Evolutionary conservation across 2,113 vertebrate genomes (phyloP).

Genomic region (Stictonetta naevosa): DNA sequence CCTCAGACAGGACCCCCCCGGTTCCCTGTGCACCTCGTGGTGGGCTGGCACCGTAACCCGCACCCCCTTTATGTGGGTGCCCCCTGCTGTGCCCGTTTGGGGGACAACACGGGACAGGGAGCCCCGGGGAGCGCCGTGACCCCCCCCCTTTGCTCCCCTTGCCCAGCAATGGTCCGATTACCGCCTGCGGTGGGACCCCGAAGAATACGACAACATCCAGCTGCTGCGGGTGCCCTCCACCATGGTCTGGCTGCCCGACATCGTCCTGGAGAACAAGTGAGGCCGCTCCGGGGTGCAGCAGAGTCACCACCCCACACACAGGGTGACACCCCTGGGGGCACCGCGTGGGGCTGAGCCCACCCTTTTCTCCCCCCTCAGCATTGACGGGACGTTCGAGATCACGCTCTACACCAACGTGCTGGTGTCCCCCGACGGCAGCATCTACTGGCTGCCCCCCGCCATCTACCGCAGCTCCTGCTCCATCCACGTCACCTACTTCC

Average conservation of each 20-base stretch:
- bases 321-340: neutral
- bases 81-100: neutral
- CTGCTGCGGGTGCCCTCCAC: slow-evolving; percentile 87
- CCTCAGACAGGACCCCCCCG: neutral
- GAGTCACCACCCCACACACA: rapidly evolving
- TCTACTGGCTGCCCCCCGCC: slow-evolving; percentile 92
- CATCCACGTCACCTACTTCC: slow-evolving; percentile 92
- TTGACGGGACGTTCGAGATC: slow-evolving; percentile 92
- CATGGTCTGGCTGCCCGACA: slow-evolving; percentile 91
- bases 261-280: slow-evolving; percentile 95
- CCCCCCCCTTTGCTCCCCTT: neutral
- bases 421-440: slow-evolving; percentile 81
- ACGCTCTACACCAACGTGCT: slow-evolving; percentile 89
- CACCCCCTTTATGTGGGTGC: neutral
- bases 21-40: rapidly evolving
- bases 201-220: slow-evolving; percentile 82
- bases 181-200: slow-evolving; percentile 87
- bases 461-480: slow-evolving; percentile 92
- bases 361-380: slow-evolving; percentile 67
- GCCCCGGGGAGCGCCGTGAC: neutral
- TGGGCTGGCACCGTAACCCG: neutral
- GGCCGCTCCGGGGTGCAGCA: neutral
- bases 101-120: neutral
- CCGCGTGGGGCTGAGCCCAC: neutral
- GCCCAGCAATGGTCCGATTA: slow-evolving; percentile 91